Base-by-base conservation (phyloP, 1,140 invertebrate species). In the Steinernema feltiae region DNA sequence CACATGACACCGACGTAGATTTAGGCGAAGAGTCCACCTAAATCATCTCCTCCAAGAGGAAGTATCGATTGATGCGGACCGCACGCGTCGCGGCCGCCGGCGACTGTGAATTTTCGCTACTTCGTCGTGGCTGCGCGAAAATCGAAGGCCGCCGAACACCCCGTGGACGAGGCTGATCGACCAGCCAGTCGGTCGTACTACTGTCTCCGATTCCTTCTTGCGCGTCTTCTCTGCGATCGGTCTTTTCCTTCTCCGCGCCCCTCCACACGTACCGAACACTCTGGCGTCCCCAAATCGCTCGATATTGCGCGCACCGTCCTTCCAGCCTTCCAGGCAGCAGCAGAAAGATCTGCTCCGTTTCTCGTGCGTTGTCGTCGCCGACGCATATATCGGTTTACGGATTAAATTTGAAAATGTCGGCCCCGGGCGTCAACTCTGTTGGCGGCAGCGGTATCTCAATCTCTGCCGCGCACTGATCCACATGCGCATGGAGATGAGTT, bases 361-460 rank as follows among this genome's bases (percentile, higher is more conserved):
- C 53, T 12, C 53, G 53, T 15, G 3, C 53, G 53, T 41, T 41
- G 35, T 41, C 35, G 35, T 41, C 35, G 35, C 35, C 53, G 53
- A 15, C 15, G 53, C 12, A 27, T 27, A 63, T 63, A 63, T 63
- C 53, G 53, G 53, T 63, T 63, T 63, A 15, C 53, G 53, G 53
- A 63, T 63, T 63, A 46, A 46, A 63, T 63, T 63, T 21, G 24
- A 63, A 63, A 63, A 63, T 27, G 53, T 63, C 53, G 53, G 53
- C 12, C 53, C 53, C 53, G 53, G 7, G 53, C 35, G 35, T 41
- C 7, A 41, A 41, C 15, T 63, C 24, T 21, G 15, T 27, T 27
- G 53, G 24, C 53, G 53, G 7, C 35, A 18, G 7, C 53, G 53
- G 53, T 63, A 63, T 63, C 53, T 63, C 24, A 3, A 63, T 27